Base-by-base conservation (phyloP, 2,888 invertebrate species). In the Dromius quadrimaculatus region DNA sequence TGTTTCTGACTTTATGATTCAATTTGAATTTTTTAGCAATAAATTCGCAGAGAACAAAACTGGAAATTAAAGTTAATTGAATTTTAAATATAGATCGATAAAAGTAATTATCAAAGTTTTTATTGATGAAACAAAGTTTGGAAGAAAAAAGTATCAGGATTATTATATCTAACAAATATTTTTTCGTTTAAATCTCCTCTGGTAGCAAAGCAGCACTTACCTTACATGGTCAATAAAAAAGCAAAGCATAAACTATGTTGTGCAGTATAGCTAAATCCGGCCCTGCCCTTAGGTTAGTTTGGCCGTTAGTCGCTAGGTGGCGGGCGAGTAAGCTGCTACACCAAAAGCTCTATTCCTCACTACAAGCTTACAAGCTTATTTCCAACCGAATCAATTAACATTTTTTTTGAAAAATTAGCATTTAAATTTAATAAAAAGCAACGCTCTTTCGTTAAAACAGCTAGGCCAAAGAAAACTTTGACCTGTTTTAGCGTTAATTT, bases 271-370 rank as follows among this genome's bases (percentile, higher is more conserved):
- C 68, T 68, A 34, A 43, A 19, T 41, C 19, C 68, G 68, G 43
- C 20, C 36, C 68, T 68, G 68, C 34, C 59, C 9, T 20, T n/a
- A 17, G 43, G 28, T 41, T 68, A 68, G 68, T 68, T 68, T 59
- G 68, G 68, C 57, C 68, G 68, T 59, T 68, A 68, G 68, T 45
- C 68, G 45, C 59, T 68, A 68, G 68, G 34, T 68, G 68, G 68
- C 68, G 59, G 59, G 19, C 59, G 68, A 32, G 45, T 68, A 68
- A 68, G 59, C 68, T 32, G 68, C 59, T 68, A 57, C 43, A 68
- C 59, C 43, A 68, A 65, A 68, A 68, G 57, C 68, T 59, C 68
- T 68, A 66, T 66, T 45, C 66, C 54, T 54, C 54, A 66, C 66
- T 68, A 59, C 59, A 68, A 59, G 59, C 68, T 59, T 59, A 54